Conservation (phyloP, 2,113 vertebrate genomes). For the Mohoua ochrocephala region DNA sequence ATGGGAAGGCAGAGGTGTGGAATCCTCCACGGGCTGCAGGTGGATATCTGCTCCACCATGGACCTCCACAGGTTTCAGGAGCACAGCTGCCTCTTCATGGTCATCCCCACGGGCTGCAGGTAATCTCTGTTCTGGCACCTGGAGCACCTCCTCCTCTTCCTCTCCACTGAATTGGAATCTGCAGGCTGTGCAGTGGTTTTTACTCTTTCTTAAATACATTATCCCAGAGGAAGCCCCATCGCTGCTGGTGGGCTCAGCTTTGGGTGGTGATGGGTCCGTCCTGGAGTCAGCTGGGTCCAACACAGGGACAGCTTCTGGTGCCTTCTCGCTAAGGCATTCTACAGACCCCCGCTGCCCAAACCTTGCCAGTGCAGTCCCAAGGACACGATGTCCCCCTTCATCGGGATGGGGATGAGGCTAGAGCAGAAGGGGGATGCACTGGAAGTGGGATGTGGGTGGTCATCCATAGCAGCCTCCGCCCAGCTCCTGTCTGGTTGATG, state of each 20-base stretch:
- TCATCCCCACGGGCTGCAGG: neutral
- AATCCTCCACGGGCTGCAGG: neutral
- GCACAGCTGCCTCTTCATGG: neutral
- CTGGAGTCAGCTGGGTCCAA: neutral
- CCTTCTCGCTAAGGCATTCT: neutral
- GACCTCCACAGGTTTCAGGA: neutral
- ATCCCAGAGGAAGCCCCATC: neutral
- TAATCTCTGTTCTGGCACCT: neutral
- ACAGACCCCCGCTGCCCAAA: neutral
- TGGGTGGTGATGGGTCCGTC: neutral
- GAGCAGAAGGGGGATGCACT: fast-evolving
- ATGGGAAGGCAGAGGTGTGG: neutral
- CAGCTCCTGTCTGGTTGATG: neutral
- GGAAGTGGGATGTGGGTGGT: fast-evolving
- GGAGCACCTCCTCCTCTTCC: neutral
- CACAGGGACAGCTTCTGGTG: neutral
- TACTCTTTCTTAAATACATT: neutral
- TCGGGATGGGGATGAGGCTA: neutral
- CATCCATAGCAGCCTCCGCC: too few species aligned
- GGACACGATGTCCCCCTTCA: fast-evolving
- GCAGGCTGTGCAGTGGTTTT: neutral
- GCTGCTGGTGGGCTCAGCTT: neutral
- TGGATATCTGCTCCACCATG: neutral
- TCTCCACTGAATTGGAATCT: neutral
- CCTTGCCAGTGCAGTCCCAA: neutral